Base-by-base conservation (phyloP, 1,140 invertebrate species). In the Tetragnatha versicolor region DNA sequence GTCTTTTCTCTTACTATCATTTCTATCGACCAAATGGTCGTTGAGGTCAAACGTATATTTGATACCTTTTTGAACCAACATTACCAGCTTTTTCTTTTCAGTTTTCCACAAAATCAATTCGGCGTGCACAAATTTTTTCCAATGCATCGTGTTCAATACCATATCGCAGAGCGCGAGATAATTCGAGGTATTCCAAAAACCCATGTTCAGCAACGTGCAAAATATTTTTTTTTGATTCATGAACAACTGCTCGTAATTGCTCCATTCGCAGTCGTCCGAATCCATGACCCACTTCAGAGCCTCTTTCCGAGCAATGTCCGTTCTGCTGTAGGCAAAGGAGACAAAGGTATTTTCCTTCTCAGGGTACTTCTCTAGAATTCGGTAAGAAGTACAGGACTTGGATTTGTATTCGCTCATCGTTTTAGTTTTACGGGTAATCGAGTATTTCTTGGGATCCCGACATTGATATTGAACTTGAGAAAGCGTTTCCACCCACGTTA, bases 121-220 rank as follows among this genome's bases (percentile, higher is more conserved):
- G n/a, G n/a, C n/a, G n/a, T n/a, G n/a, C n/a, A n/a, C n/a, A n/a
- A n/a, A n/a, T n/a, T n/a, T n/a, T n/a, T n/a, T n/a, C n/a, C n/a
- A n/a, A n/a, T n/a, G n/a, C n/a, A n/a, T n/a, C n/a, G n/a, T n/a
- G n/a, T n/a, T n/a, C n/a, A n/a, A n/a, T n/a, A n/a, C n/a, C n/a
- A n/a, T n/a, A n/a, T n/a, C n/a, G n/a, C n/a, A n/a, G n/a, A n/a
- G n/a, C n/a, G n/a, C n/a, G n/a, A n/a, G n/a, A n/a, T n/a, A n/a
- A n/a, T n/a, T n/a, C n/a, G n/a, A n/a, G n/a, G n/a, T n/a, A n/a
- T 75, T 33, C 70, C 42, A 75, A 75, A 75, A 75, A 12, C 3
- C 14, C 5, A 61, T 45, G 63, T 75, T 75, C 7, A 75, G 10
- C 35, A 75, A 49, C 4, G n/a, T 9, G 17, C 17, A 25, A 29